A percentile compares a stretch with the other conserved stretches of the same genome.
Evolutionary conservation across 2,113 vertebrate species (phyloP).

Genomic region (Odobenus rosmarus): DNA sequence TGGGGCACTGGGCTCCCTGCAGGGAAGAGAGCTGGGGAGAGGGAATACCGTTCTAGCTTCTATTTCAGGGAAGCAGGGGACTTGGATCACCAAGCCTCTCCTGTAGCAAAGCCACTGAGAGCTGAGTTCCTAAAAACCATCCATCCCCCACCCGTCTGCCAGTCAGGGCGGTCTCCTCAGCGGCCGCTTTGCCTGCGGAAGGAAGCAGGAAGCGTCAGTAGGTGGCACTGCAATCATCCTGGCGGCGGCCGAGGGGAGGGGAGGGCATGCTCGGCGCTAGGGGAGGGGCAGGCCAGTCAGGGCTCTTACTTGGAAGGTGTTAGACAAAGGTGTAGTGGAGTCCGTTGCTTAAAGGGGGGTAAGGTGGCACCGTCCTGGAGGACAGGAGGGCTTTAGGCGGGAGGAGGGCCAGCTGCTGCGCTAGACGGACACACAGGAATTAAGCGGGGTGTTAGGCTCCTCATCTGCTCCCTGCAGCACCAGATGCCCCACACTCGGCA

Average conservation of each 20-base stretch:
- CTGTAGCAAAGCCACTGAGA: rapidly evolving
- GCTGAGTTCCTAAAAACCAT: neutral
- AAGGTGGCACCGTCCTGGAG: conserved; percentile 89
- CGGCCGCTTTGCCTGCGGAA: neutral
- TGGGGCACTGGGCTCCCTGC: neutral
- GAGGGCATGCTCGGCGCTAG: conserved; percentile 57
- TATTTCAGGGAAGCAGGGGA: neutral
- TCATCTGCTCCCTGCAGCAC: neutral
- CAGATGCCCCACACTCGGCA: neutral
- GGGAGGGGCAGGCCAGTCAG: conserved; percentile 74
- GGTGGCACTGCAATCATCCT: neutral
- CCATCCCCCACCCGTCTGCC: neutral
- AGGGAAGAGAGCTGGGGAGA: neutral
- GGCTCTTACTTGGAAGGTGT: conserved; percentile 94
- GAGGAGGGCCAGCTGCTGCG: conserved; percentile 91
- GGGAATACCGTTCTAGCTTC: neutral
- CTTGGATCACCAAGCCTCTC: neutral
- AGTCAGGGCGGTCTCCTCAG: neutral
- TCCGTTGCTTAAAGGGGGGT: conserved; percentile 95
- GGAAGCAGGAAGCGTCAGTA: conserved; percentile 29
- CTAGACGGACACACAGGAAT: conserved; percentile 90
- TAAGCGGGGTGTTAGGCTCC: conserved; percentile 77
- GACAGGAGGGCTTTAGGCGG: conserved; percentile 89
- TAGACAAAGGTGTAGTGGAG: conserved; percentile 99
- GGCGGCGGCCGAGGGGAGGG: neutral